Percentiles rank a stretch among this genome's conserved stretches.
These are phyloP conservation scores for Philaenus spumarius DNA, from an alignment of 1,140 invertebrate genomes.

Conservation along the genomic window DNA sequence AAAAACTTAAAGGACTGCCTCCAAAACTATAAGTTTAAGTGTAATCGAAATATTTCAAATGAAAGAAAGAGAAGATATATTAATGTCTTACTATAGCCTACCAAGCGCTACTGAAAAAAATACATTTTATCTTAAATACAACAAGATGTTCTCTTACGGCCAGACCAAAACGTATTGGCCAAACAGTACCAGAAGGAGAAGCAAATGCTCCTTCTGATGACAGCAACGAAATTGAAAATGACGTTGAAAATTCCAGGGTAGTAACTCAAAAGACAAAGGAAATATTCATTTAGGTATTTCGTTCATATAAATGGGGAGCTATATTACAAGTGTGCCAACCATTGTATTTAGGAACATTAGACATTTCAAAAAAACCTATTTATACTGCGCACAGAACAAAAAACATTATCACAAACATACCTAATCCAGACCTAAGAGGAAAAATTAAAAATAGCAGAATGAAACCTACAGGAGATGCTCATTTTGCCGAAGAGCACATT, in stretches of 20 bases:
- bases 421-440: background rate
- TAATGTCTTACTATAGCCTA: background rate
- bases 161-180: background rate
- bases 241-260: too few species aligned
- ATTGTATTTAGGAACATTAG: conserved; percentile 1
- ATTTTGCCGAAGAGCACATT: background rate
- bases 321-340: background rate
- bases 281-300: background rate
- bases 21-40: background rate
- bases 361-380: too few species aligned
- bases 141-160: background rate
- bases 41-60: background rate
- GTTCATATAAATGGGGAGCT: background rate
- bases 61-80: conserved; percentile 1
- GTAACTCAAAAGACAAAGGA: background rate
- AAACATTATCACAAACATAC: background rate
- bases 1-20: background rate
- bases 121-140: conserved; percentile 10
- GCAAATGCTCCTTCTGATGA: background rate
- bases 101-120: conserved; percentile 4
- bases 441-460: background rate
- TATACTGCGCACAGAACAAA: conserved; percentile 6
- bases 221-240: too few species aligned
- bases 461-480: background rate
- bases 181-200: background rate